phyloP scores from a whole-genome alignment of 92 coral and sea anemone species.

The Siderastrea radians region DNA sequence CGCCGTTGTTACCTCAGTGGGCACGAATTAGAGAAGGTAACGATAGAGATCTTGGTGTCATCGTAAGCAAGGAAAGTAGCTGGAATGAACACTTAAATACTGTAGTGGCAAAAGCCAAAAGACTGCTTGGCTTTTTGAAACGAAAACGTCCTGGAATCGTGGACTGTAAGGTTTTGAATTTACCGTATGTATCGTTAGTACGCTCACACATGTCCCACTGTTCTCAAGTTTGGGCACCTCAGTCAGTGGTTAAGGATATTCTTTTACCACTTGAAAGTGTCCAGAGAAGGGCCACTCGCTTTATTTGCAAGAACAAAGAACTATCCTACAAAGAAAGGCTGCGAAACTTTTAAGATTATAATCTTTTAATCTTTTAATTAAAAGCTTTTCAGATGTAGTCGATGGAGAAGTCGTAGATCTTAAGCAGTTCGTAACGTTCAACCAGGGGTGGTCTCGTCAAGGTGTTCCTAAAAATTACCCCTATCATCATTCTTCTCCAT shows the following conservation, averaged over 20 bases:
- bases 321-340: slow-evolving; percentile 17
- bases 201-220: slow-evolving; percentile 8
- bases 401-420: background rate
- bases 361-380: slow-evolving; percentile 22
- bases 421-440: background rate
- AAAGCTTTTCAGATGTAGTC: slow-evolving; percentile 47
- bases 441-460: background rate
- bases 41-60: too few relatives aligned
- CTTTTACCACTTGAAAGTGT: slow-evolving; percentile 2
- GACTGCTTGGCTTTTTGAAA: slow-evolving; percentile 19
- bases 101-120: slow-evolving; percentile 17
- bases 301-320: background rate
- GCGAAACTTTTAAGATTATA: background rate
- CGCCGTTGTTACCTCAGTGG: background rate
- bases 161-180: background rate
- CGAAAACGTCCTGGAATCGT: slow-evolving; percentile 16
- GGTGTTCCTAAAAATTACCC: background rate
- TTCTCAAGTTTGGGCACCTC: slow-evolving; percentile 32
- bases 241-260: background rate
- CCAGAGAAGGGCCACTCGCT: slow-evolving; percentile 17
- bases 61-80: too few relatives aligned
- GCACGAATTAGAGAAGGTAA: too few relatives aligned
- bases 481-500: too few relatives aligned
- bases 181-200: slow-evolving; percentile 8
- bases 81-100: slow-evolving; percentile 25